Percentiles rank a stretch among this genome's conserved stretches.
phyloP scores from a whole-genome alignment of 2,797 vertebrate species.

The Caiman crocodilus region DNA sequence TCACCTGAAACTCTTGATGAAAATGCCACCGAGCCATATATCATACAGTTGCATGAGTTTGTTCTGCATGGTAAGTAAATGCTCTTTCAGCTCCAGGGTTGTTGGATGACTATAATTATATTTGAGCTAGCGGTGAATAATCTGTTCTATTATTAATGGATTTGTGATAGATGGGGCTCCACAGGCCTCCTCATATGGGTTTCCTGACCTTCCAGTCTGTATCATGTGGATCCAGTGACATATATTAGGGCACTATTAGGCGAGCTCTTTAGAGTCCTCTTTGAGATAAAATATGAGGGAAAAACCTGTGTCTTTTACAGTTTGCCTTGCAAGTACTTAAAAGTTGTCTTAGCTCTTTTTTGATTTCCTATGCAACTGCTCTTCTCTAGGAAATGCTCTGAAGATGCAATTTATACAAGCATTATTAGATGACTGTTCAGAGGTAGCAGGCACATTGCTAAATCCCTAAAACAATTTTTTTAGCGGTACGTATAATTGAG shows the following conservation, averaged over 20 bases:
- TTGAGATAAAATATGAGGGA: neutral
- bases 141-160: slow-evolving; percentile 71
- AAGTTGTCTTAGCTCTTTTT: neutral
- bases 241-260: neutral
- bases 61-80: slow-evolving; percentile 65
- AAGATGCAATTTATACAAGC: neutral
- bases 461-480: neutral
- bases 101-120: slow-evolving; percentile 72
- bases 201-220: slow-evolving; percentile 47
- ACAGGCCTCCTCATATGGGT: slow-evolving; percentile 27
- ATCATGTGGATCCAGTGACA: slow-evolving; percentile 9
- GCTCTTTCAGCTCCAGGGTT: slow-evolving; percentile 52
- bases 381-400: neutral
- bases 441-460: neutral
- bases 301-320: neutral
- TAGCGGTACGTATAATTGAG: neutral
- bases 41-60: slow-evolving; percentile 28
- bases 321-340: neutral
- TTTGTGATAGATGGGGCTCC: slow-evolving; percentile 39
- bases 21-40: neutral
- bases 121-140: slow-evolving; percentile 74
- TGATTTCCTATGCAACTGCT: neutral
- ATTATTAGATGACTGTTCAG: neutral
- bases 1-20: slow-evolving; percentile 26
- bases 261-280: neutral